Base-by-base conservation (phyloP, 2,888 invertebrate genomes). In the Drosophila robusta region DNA sequence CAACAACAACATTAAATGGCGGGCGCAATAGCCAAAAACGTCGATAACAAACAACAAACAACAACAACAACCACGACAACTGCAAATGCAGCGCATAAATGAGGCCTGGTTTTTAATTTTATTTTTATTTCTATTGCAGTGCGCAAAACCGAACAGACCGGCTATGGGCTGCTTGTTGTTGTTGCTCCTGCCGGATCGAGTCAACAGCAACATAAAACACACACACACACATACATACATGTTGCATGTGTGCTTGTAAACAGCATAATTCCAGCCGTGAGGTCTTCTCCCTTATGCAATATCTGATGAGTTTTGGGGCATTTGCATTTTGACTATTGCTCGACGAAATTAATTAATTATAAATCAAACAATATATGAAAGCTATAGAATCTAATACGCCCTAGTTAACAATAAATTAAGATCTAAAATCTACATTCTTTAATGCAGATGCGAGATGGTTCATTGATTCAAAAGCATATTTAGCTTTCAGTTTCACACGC, bases 201-300 rank as follows among this genome's bases (percentile, higher is more conserved):
- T 70, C 44, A 49, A 36, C 57, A 67, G 61, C 73, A 69, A 29
- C 74, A 69, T 58, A 46, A 47, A 26, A 58, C 26, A 24, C 29
- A 29, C 26, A 47, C 18, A 50, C 38, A 14, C 22, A 39, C 42
- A 24, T 16, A 47, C 12, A 32, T 18, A 41, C 14, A 6, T 32
- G 26, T 14, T 6, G 16, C 29, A n/a, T 45, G 61, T 12, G 36
- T 41, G 22, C 4, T 5, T 78, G 63, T 47, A 60, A 65, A 61
- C 62, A 55, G 49, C 70, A 67, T 66, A 69, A 78, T 66, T 69
- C 61, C 61, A 80, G 71, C 80, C 51, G 52, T 29, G 46, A 60
- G 47, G 32, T 60, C 38, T 58, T 61, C 57, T 75, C 50, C 62
- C 87, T 81, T 82, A 84, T 72, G 87, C 87, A 84, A 87, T 78